Evolutionary conservation across 2,113 vertebrate species (phyloP).

Genomic region (Triplophysa tibetana): DNA sequence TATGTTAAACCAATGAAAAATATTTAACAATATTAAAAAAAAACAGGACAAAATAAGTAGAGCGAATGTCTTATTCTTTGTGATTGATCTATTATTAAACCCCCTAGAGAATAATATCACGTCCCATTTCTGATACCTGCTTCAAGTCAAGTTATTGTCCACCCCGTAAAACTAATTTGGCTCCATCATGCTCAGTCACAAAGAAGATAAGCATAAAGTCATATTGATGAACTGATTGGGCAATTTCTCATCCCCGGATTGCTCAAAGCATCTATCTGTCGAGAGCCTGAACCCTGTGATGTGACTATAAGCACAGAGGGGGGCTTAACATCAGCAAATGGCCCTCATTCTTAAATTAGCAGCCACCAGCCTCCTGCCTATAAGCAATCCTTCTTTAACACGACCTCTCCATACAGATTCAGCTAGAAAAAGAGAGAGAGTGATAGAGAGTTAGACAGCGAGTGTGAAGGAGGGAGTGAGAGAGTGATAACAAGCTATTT

Average conservation of each 20-base stretch:
- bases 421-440: neutral
- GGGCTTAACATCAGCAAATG: conserved; percentile 47
- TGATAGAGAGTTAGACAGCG: neutral
- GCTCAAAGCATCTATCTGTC: neutral
- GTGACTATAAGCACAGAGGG: neutral
- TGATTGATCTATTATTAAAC: too few species aligned
- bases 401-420: conserved; percentile 25
- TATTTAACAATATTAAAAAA: too few species aligned
- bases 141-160: too few species aligned
- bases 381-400: neutral
- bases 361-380: conserved; percentile 25
- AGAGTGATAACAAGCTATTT: conserved; percentile 52
- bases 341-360: conserved; percentile 45
- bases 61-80: too few species aligned
- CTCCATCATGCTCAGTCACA: neutral
- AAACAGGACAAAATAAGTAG: too few species aligned
- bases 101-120: too few species aligned
- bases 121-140: too few species aligned
- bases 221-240: conserved; percentile 4
- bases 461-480: neutral
- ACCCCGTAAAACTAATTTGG: neutral
- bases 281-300: conserved; percentile 11
- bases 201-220: neutral
- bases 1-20: too few species aligned
- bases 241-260: conserved; percentile 12